Percentiles rank a stretch among this genome's conserved stretches.
Conservation (phyloP, 2,888 invertebrate genomes). For the Calameuta filiformis region DNA sequence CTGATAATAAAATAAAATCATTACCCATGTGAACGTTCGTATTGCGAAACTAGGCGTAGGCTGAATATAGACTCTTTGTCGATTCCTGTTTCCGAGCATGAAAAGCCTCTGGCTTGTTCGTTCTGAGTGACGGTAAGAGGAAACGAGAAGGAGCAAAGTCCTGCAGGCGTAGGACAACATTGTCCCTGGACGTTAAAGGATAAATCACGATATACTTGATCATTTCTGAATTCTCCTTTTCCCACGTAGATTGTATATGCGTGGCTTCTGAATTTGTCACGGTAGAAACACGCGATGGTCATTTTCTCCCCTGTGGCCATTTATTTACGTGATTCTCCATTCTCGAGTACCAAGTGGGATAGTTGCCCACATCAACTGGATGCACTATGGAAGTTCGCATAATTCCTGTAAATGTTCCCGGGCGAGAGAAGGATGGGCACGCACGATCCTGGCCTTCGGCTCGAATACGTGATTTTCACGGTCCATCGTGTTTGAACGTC, state of each 20-base stretch:
- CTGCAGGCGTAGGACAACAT: too few species aligned
- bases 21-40: slow-evolving; percentile 42
- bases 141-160: neutral
- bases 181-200: too few species aligned
- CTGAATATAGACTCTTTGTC: slow-evolving; percentile 37
- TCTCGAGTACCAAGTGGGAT: neutral
- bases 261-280: slow-evolving; percentile 6
- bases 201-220: too few species aligned
- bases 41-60: slow-evolving; percentile 35
- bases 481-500: neutral
- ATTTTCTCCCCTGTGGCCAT: too few species aligned
- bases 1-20: slow-evolving; percentile 46
- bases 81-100: slow-evolving; percentile 20
- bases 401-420: neutral
- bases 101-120: neutral
- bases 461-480: neutral
- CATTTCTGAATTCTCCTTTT: neutral
- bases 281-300: neutral
- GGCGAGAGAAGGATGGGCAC: neutral
- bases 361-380: neutral
- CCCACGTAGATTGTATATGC: neutral
- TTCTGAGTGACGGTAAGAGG: neutral
- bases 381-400: neutral
- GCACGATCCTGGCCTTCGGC: neutral
- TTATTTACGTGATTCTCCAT: neutral